Percentiles rank a stretch among this genome's conserved stretches.
Evolutionary conservation across 2,888 invertebrate genomes (phyloP).

Genomic region (Aspidapion aeneum): DNA sequence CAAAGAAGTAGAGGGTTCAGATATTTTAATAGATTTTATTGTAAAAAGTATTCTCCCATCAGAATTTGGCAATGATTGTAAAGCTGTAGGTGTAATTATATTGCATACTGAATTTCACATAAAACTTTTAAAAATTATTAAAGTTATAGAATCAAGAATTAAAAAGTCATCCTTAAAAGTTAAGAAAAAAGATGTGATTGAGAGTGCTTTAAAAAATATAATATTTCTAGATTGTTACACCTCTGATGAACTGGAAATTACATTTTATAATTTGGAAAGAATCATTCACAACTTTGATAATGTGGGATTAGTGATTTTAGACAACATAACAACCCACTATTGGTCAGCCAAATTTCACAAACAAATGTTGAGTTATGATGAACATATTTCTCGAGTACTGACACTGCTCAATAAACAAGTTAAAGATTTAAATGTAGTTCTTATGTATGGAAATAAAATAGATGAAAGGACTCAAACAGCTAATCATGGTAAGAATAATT

Average conservation of each 20-base stretch:
- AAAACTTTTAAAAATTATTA: constrained; percentile 34
- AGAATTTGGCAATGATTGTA: constrained; percentile 30
- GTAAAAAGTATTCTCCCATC: constrained; percentile 33
- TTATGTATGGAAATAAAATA: constrained; percentile 28
- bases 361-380: constrained; percentile 30
- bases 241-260: constrained; percentile 32
- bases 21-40: constrained; percentile 36
- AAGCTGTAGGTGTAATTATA: constrained; percentile 33
- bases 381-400: constrained; percentile 29
- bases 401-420: constrained; percentile 28
- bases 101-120: constrained; percentile 35
- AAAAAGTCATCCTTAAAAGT: constrained; percentile 24
- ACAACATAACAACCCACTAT: constrained; percentile 36
- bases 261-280: constrained; percentile 34
- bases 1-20: constrained; percentile 26
- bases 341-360: constrained; percentile 30
- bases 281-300: constrained; percentile 30
- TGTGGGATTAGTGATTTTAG: constrained; percentile 32
- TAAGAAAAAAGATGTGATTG: constrained; percentile 27
- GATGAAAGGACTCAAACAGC: neutral
- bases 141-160: constrained; percentile 32
- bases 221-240: constrained; percentile 34
- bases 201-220: constrained; percentile 32
- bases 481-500: neutral
- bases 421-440: constrained; percentile 31